Percentiles rank a stretch among this genome's conserved stretches.
Conservation (phyloP, 2,113 vertebrate genomes). For the Microtus montanus region DNA sequence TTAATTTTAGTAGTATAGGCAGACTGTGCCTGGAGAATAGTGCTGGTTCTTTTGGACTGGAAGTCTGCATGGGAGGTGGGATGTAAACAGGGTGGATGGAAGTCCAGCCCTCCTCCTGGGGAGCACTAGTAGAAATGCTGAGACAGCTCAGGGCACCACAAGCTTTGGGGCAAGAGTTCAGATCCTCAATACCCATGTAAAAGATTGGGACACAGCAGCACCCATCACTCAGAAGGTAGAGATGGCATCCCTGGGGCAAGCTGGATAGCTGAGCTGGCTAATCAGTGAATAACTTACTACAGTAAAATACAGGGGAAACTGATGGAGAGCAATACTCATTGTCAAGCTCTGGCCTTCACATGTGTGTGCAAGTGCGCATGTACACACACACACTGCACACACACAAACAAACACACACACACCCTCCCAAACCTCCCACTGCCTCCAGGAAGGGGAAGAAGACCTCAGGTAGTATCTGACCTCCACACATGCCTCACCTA, state of each 20-base stretch:
- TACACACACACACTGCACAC: background rate
- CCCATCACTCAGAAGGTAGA: background rate
- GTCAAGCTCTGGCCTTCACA: background rate
- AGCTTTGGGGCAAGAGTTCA: background rate
- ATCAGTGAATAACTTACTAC: background rate
- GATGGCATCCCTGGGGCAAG: background rate
- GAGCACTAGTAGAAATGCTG: background rate
- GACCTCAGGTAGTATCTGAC: too few species aligned
- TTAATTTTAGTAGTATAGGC: background rate
- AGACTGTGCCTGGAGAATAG: background rate
- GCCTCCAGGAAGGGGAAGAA: background rate
- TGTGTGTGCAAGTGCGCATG: too few species aligned
- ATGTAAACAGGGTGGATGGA: background rate
- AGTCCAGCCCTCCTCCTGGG: background rate
- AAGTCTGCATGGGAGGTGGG: background rate
- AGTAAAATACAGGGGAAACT: background rate
- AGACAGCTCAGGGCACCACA: background rate
- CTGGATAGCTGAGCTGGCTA: too few species aligned
- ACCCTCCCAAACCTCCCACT: background rate
- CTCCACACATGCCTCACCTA: too few species aligned
- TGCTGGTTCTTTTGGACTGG: background rate
- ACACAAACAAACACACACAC: background rate
- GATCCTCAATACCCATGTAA: background rate
- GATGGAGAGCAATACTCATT: accelerated
- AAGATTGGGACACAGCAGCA: background rate